phyloP scores from a whole-genome alignment of 1,140 invertebrate genomes.

The Meloidogyne exigua region DNA sequence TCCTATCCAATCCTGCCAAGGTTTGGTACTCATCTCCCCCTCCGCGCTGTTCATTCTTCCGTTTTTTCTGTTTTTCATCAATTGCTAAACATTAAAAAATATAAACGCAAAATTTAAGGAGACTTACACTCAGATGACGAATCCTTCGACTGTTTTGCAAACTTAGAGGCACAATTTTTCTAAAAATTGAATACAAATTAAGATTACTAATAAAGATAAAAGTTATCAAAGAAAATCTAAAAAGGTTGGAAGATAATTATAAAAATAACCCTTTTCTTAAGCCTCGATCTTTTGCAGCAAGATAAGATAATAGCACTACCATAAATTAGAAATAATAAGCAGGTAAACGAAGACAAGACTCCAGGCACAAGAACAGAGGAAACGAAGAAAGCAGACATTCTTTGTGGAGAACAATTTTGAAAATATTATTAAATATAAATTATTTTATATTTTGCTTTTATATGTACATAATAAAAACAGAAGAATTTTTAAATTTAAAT shows the following conservation, averaged over 20 bases:
- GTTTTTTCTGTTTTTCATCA: background rate
- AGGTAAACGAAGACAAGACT: background rate
- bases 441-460: no score
- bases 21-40: background rate
- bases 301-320: background rate
- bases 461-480: no score
- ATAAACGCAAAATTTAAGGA: background rate
- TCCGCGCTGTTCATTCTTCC: background rate
- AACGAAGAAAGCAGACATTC: no score
- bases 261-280: background rate
- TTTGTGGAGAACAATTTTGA: no score
- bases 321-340: background rate
- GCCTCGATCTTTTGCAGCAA: background rate
- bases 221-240: no score
- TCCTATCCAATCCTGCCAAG: background rate
- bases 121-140: background rate
- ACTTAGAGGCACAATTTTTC: no score
- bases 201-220: no score
- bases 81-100: background rate
- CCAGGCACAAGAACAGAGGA: background rate
- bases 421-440: no score
- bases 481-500: no score
- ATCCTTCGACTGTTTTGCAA: no score
- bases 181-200: no score
- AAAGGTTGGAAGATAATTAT: background rate